Conservation (phyloP, 2,797 vertebrate species). For the Aulostomus chinensis region DNA sequence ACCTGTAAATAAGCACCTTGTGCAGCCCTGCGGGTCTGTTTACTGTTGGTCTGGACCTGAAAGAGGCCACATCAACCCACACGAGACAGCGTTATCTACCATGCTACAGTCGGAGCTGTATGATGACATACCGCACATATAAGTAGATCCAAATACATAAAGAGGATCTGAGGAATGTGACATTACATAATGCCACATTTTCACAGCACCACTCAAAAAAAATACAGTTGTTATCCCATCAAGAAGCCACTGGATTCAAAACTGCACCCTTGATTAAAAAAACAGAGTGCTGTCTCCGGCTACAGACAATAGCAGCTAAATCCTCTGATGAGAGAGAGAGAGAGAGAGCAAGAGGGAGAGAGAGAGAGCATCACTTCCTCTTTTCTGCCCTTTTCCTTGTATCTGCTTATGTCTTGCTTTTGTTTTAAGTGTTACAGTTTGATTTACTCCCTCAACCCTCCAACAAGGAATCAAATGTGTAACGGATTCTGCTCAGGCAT, state of each 20-base stretch:
- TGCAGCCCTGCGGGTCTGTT: neutral
- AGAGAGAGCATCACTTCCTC: slow-evolving; percentile 37
- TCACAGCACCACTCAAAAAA: slow-evolving; percentile 6
- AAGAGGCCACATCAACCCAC: neutral
- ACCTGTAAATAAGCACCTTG: neutral
- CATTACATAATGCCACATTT: slow-evolving; percentile 17
- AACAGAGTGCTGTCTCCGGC: slow-evolving; percentile 39
- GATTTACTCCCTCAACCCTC: slow-evolving; percentile 29
- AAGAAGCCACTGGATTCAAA: slow-evolving; percentile 47
- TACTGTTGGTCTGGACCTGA: no score
- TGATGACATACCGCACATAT: slow-evolving; percentile 4
- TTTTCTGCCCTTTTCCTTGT: slow-evolving; percentile 17
- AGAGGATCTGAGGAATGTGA: slow-evolving; percentile 13
- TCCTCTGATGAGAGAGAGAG: slow-evolving; percentile 56
- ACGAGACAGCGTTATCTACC: neutral
- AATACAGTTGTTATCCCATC: slow-evolving; percentile 41
- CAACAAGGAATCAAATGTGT: slow-evolving; percentile 28
- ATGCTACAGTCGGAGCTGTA: neutral
- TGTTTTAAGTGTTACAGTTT: slow-evolving; percentile 18
- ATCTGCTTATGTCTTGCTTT: slow-evolving; percentile 12
- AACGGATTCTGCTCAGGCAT: slow-evolving; percentile 19
- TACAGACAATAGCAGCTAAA: slow-evolving; percentile 61
- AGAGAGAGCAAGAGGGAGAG: slow-evolving; percentile 42
- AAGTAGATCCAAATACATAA: slow-evolving; percentile 6
- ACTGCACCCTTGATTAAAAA: slow-evolving; percentile 58